Conservation (phyloP, 2,888 invertebrate species). For the Drosophila cyrtoloma region DNA sequence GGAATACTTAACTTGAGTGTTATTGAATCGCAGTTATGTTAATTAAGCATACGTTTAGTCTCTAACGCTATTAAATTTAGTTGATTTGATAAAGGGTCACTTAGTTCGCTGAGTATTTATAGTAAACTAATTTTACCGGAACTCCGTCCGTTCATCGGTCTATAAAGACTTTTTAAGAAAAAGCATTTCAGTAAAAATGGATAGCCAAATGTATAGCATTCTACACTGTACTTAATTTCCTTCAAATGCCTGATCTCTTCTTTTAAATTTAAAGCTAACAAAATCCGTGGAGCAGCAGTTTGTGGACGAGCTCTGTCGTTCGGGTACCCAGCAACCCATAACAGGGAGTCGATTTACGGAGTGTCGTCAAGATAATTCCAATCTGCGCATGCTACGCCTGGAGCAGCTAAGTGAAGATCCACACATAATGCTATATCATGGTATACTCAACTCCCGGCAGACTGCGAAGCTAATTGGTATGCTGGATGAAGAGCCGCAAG, state of each 20-base stretch:
- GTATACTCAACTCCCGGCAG: conserved; percentile 60
- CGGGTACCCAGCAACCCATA: conserved; percentile 35
- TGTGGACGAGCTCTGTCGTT: conserved; percentile 76
- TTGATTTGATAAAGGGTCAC: not conserved
- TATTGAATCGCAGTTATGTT: not conserved
- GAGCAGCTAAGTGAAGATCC: conserved; percentile 77
- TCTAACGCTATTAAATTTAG: not conserved
- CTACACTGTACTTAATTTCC: not conserved
- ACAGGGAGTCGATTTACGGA: conserved; percentile 35
- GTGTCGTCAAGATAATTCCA: conserved; percentile 50
- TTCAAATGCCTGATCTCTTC: too few relatives aligned
- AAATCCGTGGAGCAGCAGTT: conserved; percentile 69
- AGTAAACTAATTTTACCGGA: not conserved
- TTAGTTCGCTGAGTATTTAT: not conserved
- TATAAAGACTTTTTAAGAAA: not conserved
- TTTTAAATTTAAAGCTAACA: conserved; percentile 19
- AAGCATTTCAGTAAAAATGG: not conserved
- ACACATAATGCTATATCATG: conserved; percentile 70
- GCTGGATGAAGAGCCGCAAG: conserved; percentile 41
- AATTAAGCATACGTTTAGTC: not conserved
- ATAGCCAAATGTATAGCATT: not conserved
- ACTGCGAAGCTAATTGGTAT: conserved; percentile 59
- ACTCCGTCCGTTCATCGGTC: not conserved
- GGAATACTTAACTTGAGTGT: not conserved
- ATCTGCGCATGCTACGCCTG: conserved; percentile 62